Evolutionary conservation across 2,113 vertebrate genomes (phyloP).

Genomic region (Abramis brama): DNA sequence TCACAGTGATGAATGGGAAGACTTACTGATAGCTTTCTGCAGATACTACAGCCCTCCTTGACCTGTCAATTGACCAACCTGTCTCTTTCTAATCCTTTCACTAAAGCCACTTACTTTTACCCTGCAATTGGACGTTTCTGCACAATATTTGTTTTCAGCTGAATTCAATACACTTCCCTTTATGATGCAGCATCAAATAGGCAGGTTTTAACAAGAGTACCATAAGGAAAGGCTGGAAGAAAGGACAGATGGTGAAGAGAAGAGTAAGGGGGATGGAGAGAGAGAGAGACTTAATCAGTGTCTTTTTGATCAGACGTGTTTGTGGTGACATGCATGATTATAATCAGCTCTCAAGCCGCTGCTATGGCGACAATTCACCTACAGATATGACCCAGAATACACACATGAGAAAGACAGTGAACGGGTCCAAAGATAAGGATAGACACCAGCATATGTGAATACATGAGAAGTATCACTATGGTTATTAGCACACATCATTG

Average conservation of each 20-base stretch:
- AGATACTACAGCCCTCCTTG: neutral
- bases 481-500: neutral
- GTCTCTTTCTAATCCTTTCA: neutral
- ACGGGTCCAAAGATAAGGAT: neutral
- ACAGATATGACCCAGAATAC: constrained; percentile 46
- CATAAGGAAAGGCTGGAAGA: constrained; percentile 9
- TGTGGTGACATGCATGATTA: constrained; percentile 51
- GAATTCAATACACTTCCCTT: neutral
- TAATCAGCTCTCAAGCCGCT: constrained; percentile 50
- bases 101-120: neutral
- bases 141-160: neutral
- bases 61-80: neutral
- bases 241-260: constrained; percentile 47
- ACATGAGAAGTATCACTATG: neutral
- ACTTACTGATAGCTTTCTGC: neutral
- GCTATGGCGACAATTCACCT: constrained; percentile 49
- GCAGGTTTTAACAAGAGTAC: constrained; percentile 34
- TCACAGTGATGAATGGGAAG: neutral
- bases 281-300: constrained; percentile 45
- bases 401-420: neutral
- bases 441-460: neutral
- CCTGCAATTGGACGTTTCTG: neutral
- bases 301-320: constrained; percentile 54
- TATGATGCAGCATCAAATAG: neutral
- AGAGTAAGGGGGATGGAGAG: neutral